Conservation (phyloP, 2,888 invertebrate genomes). For the Drosophila mettleri region DNA sequence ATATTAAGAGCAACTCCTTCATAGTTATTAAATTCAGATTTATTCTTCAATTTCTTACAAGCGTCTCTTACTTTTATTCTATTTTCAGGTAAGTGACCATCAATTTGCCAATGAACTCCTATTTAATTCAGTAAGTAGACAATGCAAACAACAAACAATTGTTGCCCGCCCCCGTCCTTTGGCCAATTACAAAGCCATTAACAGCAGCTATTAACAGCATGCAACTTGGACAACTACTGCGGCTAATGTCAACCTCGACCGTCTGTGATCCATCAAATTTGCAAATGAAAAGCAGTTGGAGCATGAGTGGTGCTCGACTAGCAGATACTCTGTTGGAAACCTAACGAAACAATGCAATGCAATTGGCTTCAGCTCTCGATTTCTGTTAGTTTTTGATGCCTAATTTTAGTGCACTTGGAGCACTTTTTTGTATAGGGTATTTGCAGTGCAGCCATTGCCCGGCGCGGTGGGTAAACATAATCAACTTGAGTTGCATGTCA, state of each 20-base stretch:
- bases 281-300: slow-evolving; percentile 28
- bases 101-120: slow-evolving; percentile 30
- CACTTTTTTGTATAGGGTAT: slow-evolving; percentile 27
- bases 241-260: slow-evolving; percentile 33
- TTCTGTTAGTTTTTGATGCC: neutral
- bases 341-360: neutral
- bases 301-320: neutral
- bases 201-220: slow-evolving; percentile 52
- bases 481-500: slow-evolving; percentile 72
- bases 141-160: slow-evolving; percentile 34
- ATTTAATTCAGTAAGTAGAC: slow-evolving; percentile 57
- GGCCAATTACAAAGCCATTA: slow-evolving; percentile 56
- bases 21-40: no score
- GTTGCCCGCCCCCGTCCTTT: neutral
- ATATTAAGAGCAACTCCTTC: neutral
- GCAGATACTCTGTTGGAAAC: neutral
- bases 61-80: slow-evolving; percentile 2
- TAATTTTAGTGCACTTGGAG: neutral
- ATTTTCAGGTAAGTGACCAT: slow-evolving; percentile 49
- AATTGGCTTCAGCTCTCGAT: neutral
- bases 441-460: neutral
- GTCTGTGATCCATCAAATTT: slow-evolving; percentile 67
- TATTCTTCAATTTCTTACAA: neutral
- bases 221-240: slow-evolving; percentile 53
- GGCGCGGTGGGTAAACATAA: slow-evolving; percentile 42